These are phyloP conservation scores for Elegia similella DNA, from an alignment of 2,888 invertebrate genomes.

Conservation along the genomic window DNA sequence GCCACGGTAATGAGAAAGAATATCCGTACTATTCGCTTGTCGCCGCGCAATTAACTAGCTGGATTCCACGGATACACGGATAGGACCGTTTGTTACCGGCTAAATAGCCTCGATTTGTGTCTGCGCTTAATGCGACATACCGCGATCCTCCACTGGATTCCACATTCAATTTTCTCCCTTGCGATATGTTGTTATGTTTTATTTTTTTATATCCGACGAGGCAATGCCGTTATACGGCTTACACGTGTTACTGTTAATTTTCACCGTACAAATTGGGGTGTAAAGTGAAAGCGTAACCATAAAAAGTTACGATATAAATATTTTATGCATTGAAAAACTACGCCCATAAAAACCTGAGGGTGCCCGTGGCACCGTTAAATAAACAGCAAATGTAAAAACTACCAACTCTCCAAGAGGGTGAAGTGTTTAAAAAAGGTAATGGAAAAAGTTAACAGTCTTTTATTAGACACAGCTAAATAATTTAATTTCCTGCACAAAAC, in stretches of 20 bases:
- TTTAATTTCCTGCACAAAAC: slow-evolving; percentile 59
- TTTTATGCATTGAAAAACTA: slow-evolving; percentile 40
- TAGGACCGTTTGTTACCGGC: slow-evolving; percentile 27
- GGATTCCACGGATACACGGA: slow-evolving; percentile 34
- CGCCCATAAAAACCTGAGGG: slow-evolving; percentile 34
- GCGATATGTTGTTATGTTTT: slow-evolving; percentile 7
- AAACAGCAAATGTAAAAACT: slow-evolving; percentile 49
- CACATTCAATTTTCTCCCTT: slow-evolving; percentile 7
- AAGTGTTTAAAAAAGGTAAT: slow-evolving; percentile 39
- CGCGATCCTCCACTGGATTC: slow-evolving; percentile 10
- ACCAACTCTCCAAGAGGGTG: slow-evolving; percentile 31
- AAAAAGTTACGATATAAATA: slow-evolving; percentile 38
- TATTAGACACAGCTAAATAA: slow-evolving; percentile 49
- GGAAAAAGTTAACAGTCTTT: slow-evolving; percentile 48
- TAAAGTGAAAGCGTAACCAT: slow-evolving; percentile 29
- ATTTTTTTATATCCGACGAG: slow-evolving; percentile 3
- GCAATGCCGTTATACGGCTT: slow-evolving; percentile 16
- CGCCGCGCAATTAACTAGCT: slow-evolving; percentile 52
- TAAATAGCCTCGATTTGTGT: slow-evolving; percentile 24
- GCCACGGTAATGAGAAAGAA: slow-evolving; percentile 61
- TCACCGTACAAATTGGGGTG: slow-evolving; percentile 23
- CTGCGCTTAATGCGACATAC: slow-evolving; percentile 12
- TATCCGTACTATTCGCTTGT: slow-evolving; percentile 55
- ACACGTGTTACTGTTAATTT: slow-evolving; percentile 25
- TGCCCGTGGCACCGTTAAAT: slow-evolving; percentile 41